Evolutionary conservation across 2,888 invertebrate species (phyloP).

Genomic region (Coelogynopora nodosa): DNA sequence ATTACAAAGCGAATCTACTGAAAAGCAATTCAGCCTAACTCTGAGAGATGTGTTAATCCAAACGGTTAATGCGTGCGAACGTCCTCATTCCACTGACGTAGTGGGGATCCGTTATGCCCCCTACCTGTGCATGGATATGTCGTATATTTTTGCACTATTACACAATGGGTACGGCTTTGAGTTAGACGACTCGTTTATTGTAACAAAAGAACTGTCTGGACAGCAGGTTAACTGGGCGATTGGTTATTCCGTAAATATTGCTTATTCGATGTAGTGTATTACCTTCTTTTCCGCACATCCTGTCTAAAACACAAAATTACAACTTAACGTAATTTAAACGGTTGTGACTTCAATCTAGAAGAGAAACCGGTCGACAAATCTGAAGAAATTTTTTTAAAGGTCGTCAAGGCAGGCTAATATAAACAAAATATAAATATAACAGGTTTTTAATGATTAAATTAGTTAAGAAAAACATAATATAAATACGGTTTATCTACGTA

Average conservation of each 20-base stretch:
- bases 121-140: constrained; percentile 34
- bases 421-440: neutral
- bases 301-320: neutral
- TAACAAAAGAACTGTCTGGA: neutral
- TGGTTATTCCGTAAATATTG: neutral
- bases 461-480: no score
- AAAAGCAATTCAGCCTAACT: neutral
- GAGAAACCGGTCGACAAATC: no score
- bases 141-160: constrained; percentile 35
- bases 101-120: constrained; percentile 2
- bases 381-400: no score
- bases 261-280: neutral
- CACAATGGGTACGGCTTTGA: constrained; percentile 41
- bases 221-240: constrained; percentile 12
- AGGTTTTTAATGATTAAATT: no score
- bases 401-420: no score
- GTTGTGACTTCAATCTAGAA: no score
- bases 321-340: no score
- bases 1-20: neutral
- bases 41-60: neutral
- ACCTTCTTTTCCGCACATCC: no score
- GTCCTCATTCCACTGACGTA: neutral
- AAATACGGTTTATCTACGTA: no score
- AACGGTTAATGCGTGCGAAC: constrained; percentile 4
- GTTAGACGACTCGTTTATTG: constrained; percentile 2